These are phyloP conservation scores for Xyrauchen texanus DNA, from an alignment of 2,113 vertebrate genomes.

Conservation along the genomic window DNA sequence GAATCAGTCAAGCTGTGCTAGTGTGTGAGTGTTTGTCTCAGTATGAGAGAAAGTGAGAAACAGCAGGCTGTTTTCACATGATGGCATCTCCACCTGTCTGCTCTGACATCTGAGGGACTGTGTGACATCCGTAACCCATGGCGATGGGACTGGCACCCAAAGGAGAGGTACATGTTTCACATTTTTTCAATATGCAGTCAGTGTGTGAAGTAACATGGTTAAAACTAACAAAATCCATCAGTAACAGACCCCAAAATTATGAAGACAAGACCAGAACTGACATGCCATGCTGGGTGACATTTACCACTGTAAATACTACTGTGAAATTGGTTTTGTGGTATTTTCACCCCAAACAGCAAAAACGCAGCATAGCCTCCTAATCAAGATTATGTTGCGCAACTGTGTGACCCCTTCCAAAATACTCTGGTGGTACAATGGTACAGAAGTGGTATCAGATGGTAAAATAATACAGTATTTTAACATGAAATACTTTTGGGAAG, in stretches of 20 bases:
- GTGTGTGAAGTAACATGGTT: neutral
- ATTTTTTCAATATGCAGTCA: neutral
- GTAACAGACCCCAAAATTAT: neutral
- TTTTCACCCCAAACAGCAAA: no score
- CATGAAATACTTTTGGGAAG: no score
- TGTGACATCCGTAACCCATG: constrained; percentile 32
- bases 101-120: constrained; percentile 24
- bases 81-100: constrained; percentile 44
- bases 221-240: neutral
- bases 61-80: constrained; percentile 46
- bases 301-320: constrained; percentile 4
- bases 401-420: no score
- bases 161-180: no score
- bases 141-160: neutral
- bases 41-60: constrained; percentile 15
- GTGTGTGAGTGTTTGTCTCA: constrained; percentile 12
- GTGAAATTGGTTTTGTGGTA: constrained; percentile 1
- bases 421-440: no score
- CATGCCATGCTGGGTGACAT: constrained; percentile 17
- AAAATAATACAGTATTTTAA: no score
- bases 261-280: neutral
- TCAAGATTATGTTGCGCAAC: no score
- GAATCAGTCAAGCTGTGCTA: no score
- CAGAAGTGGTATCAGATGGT: no score
- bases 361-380: no score